A percentile compares a stretch with the other conserved stretches of the same genome.
Evolutionary conservation across 2,888 invertebrate genomes (phyloP).

Genomic region (Lepidochrysops patricia): DNA sequence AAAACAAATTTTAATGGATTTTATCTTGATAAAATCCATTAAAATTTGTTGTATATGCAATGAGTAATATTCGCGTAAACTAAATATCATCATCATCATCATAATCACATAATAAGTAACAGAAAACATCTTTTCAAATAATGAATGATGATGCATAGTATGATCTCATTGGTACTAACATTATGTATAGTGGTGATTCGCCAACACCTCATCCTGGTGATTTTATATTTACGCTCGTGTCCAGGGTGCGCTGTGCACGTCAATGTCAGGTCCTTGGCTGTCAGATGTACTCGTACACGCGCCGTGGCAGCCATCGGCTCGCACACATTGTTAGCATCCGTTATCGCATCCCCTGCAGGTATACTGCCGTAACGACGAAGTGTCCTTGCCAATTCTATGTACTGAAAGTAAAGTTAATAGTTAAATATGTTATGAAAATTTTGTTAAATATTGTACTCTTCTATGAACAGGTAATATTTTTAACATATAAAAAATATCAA

Average conservation of each 20-base stretch:
- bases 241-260: conserved; percentile 76
- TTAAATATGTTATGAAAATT: background rate
- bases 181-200: conserved; percentile 89
- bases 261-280: conserved; percentile 89
- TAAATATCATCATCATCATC: too few relatives aligned
- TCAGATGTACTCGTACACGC: conserved; percentile 82
- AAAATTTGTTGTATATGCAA: too few relatives aligned
- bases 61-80: too few relatives aligned
- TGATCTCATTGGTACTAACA: conserved; percentile 56
- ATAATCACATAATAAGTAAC: too few relatives aligned
- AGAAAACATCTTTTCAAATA: background rate
- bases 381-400: conserved; percentile 86
- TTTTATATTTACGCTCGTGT: conserved; percentile 92
- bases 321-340: conserved; percentile 42
- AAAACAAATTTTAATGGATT: too few relatives aligned
- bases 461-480: too few relatives aligned
- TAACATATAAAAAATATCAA: too few relatives aligned
- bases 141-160: background rate
- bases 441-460: background rate
- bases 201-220: conserved; percentile 98
- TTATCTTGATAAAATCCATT: too few relatives aligned
- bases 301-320: conserved; percentile 35
- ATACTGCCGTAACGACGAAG: conserved; percentile 93
- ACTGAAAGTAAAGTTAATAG: conserved; percentile 76
- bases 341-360: conserved; percentile 61